These are phyloP conservation scores for Platyscapa corneri DNA, from an alignment of 1,140 invertebrate genomes.

Conservation along the genomic window DNA sequence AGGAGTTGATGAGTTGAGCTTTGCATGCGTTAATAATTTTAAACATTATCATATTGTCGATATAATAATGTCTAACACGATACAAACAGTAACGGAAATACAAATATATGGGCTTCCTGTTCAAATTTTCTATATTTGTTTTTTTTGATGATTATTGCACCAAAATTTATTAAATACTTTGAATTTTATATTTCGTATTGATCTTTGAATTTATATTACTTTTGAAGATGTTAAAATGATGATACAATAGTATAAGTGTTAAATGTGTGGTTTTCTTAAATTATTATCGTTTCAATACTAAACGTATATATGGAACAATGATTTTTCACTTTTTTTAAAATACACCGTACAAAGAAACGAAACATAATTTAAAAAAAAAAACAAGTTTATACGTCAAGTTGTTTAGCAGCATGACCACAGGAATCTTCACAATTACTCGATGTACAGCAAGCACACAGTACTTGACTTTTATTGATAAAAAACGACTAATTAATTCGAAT, in stretches of 20 bases:
- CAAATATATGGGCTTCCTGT: neutral
- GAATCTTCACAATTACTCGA: constrained; percentile 13
- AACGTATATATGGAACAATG: neutral
- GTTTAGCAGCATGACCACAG: constrained; percentile 43
- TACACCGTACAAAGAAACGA: constrained; percentile 24
- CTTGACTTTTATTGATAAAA: neutral
- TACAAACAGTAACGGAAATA: neutral
- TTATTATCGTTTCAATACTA: too few species aligned
- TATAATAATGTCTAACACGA: neutral
- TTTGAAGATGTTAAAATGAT: too few species aligned
- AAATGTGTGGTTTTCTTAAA: too few species aligned
- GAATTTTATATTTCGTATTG: neutral
- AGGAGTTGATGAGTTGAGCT: constrained; percentile 40
- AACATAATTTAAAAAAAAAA: constrained; percentile 35
- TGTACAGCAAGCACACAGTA: constrained; percentile 15
- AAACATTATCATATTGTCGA: neutral
- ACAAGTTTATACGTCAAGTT: neutral
- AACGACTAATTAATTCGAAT: neutral
- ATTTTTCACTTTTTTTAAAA: constrained; percentile 23
- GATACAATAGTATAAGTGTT: too few species aligned
- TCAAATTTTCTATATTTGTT: neutral
- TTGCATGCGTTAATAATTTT: constrained; percentile 26
- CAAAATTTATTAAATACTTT: neutral
- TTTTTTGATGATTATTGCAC: neutral
- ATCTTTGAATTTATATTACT: too few species aligned